Evolutionary conservation across 2,797 vertebrate species (phyloP), one percentile per base, ranked within the genome.

Genomic region (Onychomys arenicola): DNA sequence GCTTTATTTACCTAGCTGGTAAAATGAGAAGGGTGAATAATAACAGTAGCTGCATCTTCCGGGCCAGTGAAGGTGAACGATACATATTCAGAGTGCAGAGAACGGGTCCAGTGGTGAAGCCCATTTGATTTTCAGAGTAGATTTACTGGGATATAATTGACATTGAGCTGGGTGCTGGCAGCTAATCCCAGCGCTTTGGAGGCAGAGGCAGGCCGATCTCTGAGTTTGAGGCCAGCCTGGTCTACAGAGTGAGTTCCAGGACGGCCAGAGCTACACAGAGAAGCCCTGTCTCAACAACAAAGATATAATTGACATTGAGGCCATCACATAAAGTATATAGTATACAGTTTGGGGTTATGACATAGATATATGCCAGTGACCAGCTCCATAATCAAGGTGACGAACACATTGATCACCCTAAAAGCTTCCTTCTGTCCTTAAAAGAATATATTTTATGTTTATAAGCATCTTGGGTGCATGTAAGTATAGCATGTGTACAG

Each of bases 11-110:
- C 59, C 71, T 94, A 81, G 61, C 59, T 49, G 49, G 57, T 89
- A 96, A 95, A 96, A 52, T 6, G 83, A 96, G 95, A 93, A 78
- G 75, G 71, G 93, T 27, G 37, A 87, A 87, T 96, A 90, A 82
- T 95, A 89, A 91, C 65, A 95, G 88, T 49, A 87, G 61, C 80
- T 90, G 40, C 61, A 49, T 82, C 40, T 82, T 65, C 52, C 40
- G 34, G 75, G 69, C 92, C 96, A 78, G 78, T 34, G 73, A 93
- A 76, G 83, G 55, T 75, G 71, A 92, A 55, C 52, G 89, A 61
- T 65, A 67, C 19, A 43, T 89, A 40, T 12, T 75, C 65, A 29
- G 19, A 49, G 23, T 52, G 57, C 55, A 75, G 78, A 84, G 52
- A n/a, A 61, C 9, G 46, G 43, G 52, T 57, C 46, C 61, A 69